Evolutionary conservation across 2,888 invertebrate genomes (phyloP).

Genomic region (Caenorhabditis zanzibari): DNA sequence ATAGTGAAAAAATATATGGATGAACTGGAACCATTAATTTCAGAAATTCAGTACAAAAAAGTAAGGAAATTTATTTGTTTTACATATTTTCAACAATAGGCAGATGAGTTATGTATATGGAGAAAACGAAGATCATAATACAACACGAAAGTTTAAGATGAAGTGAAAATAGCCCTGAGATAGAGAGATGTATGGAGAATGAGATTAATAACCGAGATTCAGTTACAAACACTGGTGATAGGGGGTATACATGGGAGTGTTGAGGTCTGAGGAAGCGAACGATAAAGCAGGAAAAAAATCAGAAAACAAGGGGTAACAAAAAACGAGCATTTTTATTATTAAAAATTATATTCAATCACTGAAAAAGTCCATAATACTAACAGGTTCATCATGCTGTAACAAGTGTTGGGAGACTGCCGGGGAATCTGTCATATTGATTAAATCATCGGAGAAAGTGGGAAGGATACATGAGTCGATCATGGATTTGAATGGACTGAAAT

Average conservation of each 20-base stretch:
- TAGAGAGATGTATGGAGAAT: background rate
- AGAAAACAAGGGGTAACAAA: background rate
- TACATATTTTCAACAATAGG: background rate
- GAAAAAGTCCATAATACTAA: slow-evolving; percentile 27
- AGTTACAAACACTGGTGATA: background rate
- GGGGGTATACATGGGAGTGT: background rate
- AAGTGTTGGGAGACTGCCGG: background rate
- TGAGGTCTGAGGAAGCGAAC: background rate
- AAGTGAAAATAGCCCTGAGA: background rate
- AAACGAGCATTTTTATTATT: background rate
- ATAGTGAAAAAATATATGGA: too few species aligned
- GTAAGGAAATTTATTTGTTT: background rate
- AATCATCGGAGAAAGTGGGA: slow-evolving; percentile 25
- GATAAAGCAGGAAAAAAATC: background rate
- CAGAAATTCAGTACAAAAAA: too few species aligned
- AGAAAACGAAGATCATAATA: background rate
- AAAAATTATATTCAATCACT: background rate
- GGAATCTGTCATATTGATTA: slow-evolving; percentile 12
- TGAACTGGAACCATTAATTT: too few species aligned
- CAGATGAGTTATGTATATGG: background rate
- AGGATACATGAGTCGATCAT: slow-evolving; percentile 48
- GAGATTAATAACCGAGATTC: slow-evolving; percentile 13
- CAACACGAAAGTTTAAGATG: background rate
- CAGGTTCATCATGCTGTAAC: background rate
- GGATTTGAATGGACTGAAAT: slow-evolving; percentile 39